phyloP scores from a whole-genome alignment of 2,888 invertebrate species.

The Julus scanicus region DNA sequence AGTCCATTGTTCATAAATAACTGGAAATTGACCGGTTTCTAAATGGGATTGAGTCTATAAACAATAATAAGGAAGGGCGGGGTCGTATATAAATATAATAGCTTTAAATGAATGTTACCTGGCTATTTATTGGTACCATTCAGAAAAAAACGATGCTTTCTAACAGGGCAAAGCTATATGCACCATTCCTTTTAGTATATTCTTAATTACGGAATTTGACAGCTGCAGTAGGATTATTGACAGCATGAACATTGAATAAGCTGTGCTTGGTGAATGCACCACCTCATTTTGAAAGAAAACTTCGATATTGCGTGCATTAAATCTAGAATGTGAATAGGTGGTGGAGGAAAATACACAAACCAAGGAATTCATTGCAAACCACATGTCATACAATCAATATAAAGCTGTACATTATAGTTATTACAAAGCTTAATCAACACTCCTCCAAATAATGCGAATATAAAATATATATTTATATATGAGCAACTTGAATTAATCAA shows the following conservation, averaged over 20 bases:
- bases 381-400: background rate
- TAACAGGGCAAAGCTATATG: background rate
- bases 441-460: background rate
- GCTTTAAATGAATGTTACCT: slow-evolving; percentile 6
- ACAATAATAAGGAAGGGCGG: background rate
- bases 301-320: slow-evolving; percentile 10
- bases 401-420: background rate
- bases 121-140: background rate
- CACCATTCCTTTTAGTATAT: background rate
- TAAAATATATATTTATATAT: background rate
- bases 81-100: background rate
- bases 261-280: background rate
- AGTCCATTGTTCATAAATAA: background rate
- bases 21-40: background rate
- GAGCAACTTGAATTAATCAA: background rate
- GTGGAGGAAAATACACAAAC: background rate
- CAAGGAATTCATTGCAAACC: background rate
- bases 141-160: background rate
- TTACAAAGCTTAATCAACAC: background rate
- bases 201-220: slow-evolving; percentile 22
- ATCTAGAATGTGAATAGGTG: background rate
- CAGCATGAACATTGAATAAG: background rate
- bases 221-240: background rate
- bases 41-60: background rate
- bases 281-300: background rate